Conservation (phyloP, 2,797 vertebrate species). For the Coracias cyanogaster region DNA sequence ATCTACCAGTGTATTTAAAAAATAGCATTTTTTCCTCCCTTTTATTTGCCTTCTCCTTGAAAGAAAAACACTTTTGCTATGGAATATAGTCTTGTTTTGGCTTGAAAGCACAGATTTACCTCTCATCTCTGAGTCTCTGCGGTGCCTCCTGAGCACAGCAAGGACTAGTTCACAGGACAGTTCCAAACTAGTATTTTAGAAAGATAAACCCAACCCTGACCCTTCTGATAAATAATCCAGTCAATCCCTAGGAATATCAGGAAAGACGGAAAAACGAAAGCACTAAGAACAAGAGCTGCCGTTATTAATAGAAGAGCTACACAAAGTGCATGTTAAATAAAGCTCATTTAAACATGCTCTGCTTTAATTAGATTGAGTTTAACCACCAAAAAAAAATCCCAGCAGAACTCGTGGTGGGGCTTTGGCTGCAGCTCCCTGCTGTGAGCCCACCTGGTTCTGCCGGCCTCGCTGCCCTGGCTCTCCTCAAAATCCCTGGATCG, state of each 20-base stretch:
- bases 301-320: not conserved
- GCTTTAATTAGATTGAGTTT: conserved; percentile 70
- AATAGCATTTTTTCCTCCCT: not conserved
- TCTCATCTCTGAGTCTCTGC: not conserved
- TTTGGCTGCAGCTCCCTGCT: conserved; percentile 41
- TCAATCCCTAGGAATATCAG: not conserved
- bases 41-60: not conserved
- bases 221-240: not conserved
- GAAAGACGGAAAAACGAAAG: not conserved
- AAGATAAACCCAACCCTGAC: not conserved
- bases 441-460: conserved; percentile 67
- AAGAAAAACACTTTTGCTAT: not conserved
- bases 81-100: not conserved
- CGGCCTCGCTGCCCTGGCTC: conserved; percentile 17
- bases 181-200: not conserved
- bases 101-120: conserved; percentile 10
- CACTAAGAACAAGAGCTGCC: not conserved
- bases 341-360: conserved; percentile 56
- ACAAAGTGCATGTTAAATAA: conserved; percentile 15
- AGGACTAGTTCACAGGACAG: not conserved
- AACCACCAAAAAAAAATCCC: conserved; percentile 63
- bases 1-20: not conserved
- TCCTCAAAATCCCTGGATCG: not conserved
- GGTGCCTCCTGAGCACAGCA: not conserved
- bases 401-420: conserved; percentile 46